Evolutionary conservation across 2,888 invertebrate species (phyloP), one percentile per base, ranked within the genome.

Genomic region (Platerodrilus igneus): DNA sequence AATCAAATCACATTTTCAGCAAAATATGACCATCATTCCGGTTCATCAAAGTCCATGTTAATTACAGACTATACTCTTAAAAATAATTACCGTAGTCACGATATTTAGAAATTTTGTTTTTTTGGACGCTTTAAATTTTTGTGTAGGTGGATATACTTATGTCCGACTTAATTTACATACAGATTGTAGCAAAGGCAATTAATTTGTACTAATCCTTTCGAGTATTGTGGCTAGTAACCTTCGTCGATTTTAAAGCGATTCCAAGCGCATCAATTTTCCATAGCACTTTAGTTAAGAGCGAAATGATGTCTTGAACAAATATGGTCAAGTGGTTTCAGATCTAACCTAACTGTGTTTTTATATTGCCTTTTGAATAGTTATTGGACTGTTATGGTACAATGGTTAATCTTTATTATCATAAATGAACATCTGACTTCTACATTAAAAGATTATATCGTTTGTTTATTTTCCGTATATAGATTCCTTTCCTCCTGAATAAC

Each of bases 241-340:
- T n/a, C n/a, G n/a, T n/a, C n/a, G n/a, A n/a, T n/a, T n/a, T n/a
- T n/a, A n/a, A 30, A 38, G 27, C 19, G 31, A 45, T 39, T 45
- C 38, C 18, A 19, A 31, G 22, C 6, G 22, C 41, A 39, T 48
- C 45, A 45, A 48, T 48, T 45, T n/a, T 48, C 39, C 43, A 42
- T 38, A 37, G 45, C 48, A 45, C 37, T 48, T 42, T 41, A 42
- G 42, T 43, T 48, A 48, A 48, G 43, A 48, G 48, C 42, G 35
- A 48, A 48, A 45, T 45, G 48, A 40, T 48, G 48, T 48, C 42
- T 45, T 45, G 35, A 42, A 34, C 48, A 43, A 48, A 48, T 48
- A 48, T 48, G 48, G 48, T 18, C 40, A 45, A 42, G 48, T 40
- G 42, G 48, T 45, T 26, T 37, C 45, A 40, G 31, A 29, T 32